Evolutionary conservation across 2,113 vertebrate genomes (phyloP).

Genomic region (Neodon shergylaensis): DNA sequence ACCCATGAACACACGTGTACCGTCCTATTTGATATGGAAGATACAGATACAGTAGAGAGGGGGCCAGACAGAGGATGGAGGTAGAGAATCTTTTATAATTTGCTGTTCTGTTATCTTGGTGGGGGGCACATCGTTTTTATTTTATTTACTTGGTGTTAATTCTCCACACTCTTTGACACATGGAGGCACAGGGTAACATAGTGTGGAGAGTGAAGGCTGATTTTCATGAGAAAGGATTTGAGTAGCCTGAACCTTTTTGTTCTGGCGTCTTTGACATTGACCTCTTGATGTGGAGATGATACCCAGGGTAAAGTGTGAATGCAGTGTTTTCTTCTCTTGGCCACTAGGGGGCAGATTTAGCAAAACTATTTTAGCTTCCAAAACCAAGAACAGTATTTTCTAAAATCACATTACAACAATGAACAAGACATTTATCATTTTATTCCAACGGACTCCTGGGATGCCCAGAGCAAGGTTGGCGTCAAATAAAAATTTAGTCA

Average conservation of each 20-base stretch:
- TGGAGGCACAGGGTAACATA: not conserved
- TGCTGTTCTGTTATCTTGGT: not conserved
- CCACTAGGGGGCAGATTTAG: not conserved
- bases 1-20: not conserved
- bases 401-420: not conserved
- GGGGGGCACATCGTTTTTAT: not conserved
- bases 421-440: not conserved
- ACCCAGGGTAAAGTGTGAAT: not conserved
- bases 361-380: not conserved
- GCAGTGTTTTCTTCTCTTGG: not conserved
- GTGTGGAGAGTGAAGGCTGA: not conserved
- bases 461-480: not conserved
- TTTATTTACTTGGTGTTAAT: not conserved
- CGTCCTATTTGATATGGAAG: not conserved
- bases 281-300: not conserved
- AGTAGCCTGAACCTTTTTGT: not conserved
- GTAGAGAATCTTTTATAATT: not conserved
- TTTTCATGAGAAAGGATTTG: not conserved
- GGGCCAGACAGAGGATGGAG: not conserved
- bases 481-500: slow-evolving; percentile 18
- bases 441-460: not conserved
- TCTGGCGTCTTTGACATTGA: not conserved
- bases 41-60: not conserved
- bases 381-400: not conserved
- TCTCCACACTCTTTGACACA: not conserved